phyloP scores from a whole-genome alignment of 2,888 invertebrate species.

The Priapulus caudatus region DNA sequence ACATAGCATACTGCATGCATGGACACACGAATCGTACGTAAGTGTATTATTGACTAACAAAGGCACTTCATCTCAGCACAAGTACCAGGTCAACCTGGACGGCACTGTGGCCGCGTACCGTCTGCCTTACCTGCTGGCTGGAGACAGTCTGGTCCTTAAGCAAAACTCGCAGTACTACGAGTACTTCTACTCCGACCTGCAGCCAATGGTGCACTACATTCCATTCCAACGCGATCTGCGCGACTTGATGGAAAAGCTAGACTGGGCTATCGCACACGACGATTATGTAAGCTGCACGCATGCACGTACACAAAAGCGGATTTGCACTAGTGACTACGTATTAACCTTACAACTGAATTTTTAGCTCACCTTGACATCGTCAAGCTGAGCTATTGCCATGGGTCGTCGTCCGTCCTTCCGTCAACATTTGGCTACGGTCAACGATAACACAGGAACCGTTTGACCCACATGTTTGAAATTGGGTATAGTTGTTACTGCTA shows the following conservation, averaged over 20 bases:
- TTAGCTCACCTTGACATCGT: slow-evolving; percentile 2
- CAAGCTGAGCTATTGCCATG: too few species aligned
- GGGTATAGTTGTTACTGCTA: too few species aligned
- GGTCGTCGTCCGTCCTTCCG: too few species aligned
- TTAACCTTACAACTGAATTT: background rate
- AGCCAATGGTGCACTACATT: slow-evolving; percentile 66
- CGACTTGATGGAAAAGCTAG: slow-evolving; percentile 56
- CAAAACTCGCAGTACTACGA: slow-evolving; percentile 89
- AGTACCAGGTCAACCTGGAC: slow-evolving; percentile 85
- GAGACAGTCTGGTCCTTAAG: slow-evolving; percentile 76
- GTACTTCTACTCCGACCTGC: slow-evolving; percentile 70
- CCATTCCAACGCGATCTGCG: slow-evolving; percentile 66
- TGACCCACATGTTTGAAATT: too few species aligned
- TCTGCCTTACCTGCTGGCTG: slow-evolving; percentile 76
- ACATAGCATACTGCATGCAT: too few species aligned
- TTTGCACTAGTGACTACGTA: background rate
- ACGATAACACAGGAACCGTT: too few species aligned
- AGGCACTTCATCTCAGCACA: slow-evolving; percentile 74
- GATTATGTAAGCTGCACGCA: slow-evolving; percentile 32
- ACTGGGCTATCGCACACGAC: slow-evolving; percentile 43
- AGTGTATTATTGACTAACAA: too few species aligned
- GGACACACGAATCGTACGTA: too few species aligned
- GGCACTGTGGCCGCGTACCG: slow-evolving; percentile 94
- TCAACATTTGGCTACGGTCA: too few species aligned
- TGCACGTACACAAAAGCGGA: too few species aligned